Evolutionary conservation across 2,888 invertebrate genomes (phyloP), one percentile per base, ranked within the genome.

Genomic region (Temnothorax unifasciatus): DNA sequence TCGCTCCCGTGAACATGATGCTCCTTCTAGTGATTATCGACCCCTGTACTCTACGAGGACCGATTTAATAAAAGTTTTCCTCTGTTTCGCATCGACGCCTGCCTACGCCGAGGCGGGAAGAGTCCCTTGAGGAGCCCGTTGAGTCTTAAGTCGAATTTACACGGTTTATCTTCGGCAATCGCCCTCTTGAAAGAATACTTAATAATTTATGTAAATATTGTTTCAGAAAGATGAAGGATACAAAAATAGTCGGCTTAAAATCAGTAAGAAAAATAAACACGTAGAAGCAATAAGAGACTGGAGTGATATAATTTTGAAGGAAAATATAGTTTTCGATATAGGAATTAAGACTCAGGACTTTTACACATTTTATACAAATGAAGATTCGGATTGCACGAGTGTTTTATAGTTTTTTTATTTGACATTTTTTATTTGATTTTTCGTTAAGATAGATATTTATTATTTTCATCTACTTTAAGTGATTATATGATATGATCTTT

Each of bases 61-160:
- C 84, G 85, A 85, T 85, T 84, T 84, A 76, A 84, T 84, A 69
- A 85, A 85, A 85, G 76, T 85, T 85, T 84, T 64, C 59, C 69
- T 68, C 54, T 38, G 61, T 82, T 85, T 59, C 73, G 77, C 71
- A 50, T 75, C 71, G 76, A 79, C 74, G 73, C 47, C 54, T 63
- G 15, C 44, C 18, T 73, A 29, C 34, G 25, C n/a, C 25, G 50
- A 29, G 38, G 25, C n/a, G 52, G 18, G 44, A 68, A 44, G 34
- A 59, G 69, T 59, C 76, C 34, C 76, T 75, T 59, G 47, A 81
- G 79, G 34, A 47, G 18, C 8, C n/a, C 34, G 59, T n/a, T 18
- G 79, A 75, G 75, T 15, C 57, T 81, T 75, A 47, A 74, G 79
- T 47, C 52, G 76, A 81, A 74, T 74, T 81, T 81, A 81, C 79